A percentile compares a stretch with the other conserved stretches of the same genome.
Conservation (phyloP, 2,797 vertebrate species). For the Trichosurus vulpecula region DNA sequence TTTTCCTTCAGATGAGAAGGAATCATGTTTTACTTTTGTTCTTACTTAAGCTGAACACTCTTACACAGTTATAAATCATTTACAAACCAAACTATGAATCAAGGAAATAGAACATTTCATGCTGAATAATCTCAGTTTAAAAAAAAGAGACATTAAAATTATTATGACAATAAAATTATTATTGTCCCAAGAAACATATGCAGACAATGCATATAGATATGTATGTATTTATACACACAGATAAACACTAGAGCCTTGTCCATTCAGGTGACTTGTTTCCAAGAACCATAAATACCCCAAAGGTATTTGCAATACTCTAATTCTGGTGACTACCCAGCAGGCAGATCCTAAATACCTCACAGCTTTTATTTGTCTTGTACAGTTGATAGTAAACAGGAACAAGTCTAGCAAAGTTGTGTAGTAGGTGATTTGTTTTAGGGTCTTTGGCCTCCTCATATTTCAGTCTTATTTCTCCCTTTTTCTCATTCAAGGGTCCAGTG, state of each 20-base stretch:
- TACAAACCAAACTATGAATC: neutral
- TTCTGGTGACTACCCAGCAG: neutral
- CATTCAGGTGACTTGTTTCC: neutral
- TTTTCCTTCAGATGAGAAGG: neutral
- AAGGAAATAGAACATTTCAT: neutral
- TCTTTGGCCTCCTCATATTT: neutral
- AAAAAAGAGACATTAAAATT: neutral
- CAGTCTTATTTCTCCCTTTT: neutral
- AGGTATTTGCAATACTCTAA: neutral
- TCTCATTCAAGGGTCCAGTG: neutral
- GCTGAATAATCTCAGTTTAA: neutral
- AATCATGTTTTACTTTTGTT: neutral
- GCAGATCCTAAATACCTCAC: neutral
- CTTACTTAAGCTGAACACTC: neutral
- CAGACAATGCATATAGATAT: neutral
- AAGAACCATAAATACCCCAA: neutral
- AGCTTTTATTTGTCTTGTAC: too few species aligned
- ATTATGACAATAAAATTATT: neutral
- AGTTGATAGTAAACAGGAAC: neutral
- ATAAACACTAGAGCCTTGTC: neutral
- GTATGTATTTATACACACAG: neutral
- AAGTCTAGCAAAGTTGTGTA: neutral
- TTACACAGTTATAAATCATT: neutral
- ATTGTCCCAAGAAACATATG: neutral
- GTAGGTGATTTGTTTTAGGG: neutral